Evolutionary conservation across 2,113 vertebrate species (phyloP).

Genomic region (Podarcis cretensis): DNA sequence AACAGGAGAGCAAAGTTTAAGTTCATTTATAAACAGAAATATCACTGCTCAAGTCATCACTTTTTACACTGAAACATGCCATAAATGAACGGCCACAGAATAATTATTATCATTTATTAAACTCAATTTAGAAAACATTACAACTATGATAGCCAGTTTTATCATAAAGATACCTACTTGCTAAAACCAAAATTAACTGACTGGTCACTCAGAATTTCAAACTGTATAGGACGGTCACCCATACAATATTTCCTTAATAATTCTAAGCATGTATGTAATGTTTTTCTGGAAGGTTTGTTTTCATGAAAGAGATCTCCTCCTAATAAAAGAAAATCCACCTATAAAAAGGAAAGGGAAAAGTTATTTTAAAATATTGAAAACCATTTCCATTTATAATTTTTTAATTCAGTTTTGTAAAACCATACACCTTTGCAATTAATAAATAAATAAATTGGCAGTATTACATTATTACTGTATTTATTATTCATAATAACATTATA

Average conservation of each 20-base stretch:
- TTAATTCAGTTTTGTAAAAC: too few relatives aligned
- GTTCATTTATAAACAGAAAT: neutral
- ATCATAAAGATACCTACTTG: constrained; percentile 81
- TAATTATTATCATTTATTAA: neutral
- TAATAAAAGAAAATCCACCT: constrained; percentile 97
- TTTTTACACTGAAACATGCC: neutral
- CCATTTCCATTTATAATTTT: too few relatives aligned
- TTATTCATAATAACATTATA: neutral
- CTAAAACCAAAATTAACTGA: constrained; percentile 93
- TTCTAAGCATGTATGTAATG: constrained; percentile 87
- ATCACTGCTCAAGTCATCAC: neutral
- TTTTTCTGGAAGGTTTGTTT: constrained; percentile 94
- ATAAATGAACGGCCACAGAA: neutral
- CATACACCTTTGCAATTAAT: too few relatives aligned
- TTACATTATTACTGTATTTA: too few relatives aligned
- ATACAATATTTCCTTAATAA: constrained; percentile 91
- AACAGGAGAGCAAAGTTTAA: constrained; percentile 36
- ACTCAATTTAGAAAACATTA: neutral
- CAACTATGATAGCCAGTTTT: neutral
- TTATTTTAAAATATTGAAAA: constrained; percentile 28
- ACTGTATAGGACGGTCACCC: constrained; percentile 92
- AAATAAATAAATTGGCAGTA: too few relatives aligned
- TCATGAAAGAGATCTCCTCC: constrained; percentile 98
- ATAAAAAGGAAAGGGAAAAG: constrained; percentile 60
- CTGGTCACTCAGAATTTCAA: constrained; percentile 96